phyloP scores from a whole-genome alignment of 2,113 vertebrate genomes.

The Helogale parvula region DNA sequence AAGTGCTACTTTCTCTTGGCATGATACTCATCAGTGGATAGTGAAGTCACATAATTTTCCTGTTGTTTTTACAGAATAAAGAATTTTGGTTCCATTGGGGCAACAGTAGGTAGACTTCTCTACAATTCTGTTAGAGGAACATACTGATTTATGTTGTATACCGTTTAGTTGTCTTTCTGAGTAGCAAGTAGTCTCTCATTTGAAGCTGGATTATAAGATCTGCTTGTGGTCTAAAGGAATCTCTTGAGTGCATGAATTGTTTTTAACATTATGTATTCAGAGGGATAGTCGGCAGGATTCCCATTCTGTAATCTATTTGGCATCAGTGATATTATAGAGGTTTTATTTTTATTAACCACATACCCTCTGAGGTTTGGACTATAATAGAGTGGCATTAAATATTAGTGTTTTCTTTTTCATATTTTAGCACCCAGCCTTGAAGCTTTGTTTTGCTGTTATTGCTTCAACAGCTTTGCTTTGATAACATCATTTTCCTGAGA shows the following conservation, averaged over 20 bases:
- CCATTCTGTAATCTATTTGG: slow-evolving; percentile 15
- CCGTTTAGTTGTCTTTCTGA: background rate
- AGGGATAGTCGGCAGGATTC: slow-evolving; percentile 40
- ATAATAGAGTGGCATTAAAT: slow-evolving; percentile 32
- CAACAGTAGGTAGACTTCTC: slow-evolving; percentile 14
- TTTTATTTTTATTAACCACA: slow-evolving; percentile 58
- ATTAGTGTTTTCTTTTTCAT: slow-evolving; percentile 38
- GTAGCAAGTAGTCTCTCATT: background rate
- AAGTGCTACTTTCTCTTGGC: background rate
- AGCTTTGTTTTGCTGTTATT: slow-evolving; percentile 52
- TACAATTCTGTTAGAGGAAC: slow-evolving; percentile 35
- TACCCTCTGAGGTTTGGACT: slow-evolving; percentile 54
- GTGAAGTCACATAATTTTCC: slow-evolving; percentile 44
- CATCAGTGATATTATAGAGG: slow-evolving; percentile 18
- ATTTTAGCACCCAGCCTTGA: background rate
- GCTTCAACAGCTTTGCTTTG: slow-evolving; percentile 41
- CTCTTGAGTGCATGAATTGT: background rate
- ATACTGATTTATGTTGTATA: background rate
- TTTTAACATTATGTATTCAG: slow-evolving; percentile 29
- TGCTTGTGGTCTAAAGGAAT: background rate
- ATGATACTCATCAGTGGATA: slow-evolving; percentile 1
- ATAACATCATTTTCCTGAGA: slow-evolving; percentile 45
- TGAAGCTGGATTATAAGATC: background rate
- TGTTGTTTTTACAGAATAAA: background rate
- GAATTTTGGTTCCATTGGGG: background rate